phyloP scores from a whole-genome alignment of 2,797 vertebrate genomes.

The Columba guinea region DNA sequence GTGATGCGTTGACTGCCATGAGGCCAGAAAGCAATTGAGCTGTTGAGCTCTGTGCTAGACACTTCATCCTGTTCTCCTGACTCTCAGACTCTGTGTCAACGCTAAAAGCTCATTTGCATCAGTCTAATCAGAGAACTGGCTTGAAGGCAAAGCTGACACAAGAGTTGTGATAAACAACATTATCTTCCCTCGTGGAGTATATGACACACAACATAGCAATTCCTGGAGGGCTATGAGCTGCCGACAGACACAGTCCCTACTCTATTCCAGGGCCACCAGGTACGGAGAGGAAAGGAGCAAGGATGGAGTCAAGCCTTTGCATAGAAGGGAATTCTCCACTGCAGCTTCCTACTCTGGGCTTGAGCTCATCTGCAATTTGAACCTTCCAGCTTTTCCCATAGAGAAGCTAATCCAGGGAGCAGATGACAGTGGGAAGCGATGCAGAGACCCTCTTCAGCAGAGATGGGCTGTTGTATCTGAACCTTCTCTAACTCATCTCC shows the following conservation, averaged over 20 bases:
- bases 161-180: not conserved
- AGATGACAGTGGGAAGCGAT: rapidly evolving
- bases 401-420: not conserved
- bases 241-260: not conserved
- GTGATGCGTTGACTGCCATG: not conserved
- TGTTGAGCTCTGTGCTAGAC: not conserved
- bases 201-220: not conserved
- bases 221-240: not conserved
- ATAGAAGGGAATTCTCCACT: not conserved
- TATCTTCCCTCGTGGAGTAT: not conserved
- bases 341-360: not conserved
- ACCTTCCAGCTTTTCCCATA: not conserved
- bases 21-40: not conserved
- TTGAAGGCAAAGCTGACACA: not conserved
- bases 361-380: not conserved
- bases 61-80: not conserved
- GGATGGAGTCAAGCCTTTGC: not conserved
- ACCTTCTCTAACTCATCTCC: too few species aligned
- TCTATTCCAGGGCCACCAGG: not conserved
- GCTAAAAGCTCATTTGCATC: not conserved
- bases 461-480: not conserved
- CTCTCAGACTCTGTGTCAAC: not conserved
- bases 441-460: not conserved
- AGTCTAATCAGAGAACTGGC: not conserved
- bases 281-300: not conserved